phyloP scores from a whole-genome alignment of 64 coral and sea anemone species.

The Catalaphyllia jardinei region DNA sequence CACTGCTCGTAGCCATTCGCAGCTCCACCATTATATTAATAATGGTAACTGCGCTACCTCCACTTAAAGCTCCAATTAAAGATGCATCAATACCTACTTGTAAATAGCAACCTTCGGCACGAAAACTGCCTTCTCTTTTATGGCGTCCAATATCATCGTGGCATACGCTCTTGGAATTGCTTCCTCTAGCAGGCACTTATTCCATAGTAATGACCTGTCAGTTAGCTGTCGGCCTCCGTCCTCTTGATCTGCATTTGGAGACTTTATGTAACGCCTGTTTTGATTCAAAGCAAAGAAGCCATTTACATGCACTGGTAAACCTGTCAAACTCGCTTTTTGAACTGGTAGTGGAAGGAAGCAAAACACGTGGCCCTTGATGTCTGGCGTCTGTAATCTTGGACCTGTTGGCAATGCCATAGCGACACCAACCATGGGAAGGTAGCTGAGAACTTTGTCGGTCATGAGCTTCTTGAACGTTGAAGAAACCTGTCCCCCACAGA shows the following conservation, averaged over 20 bases:
- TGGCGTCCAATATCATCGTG: constrained; percentile 32
- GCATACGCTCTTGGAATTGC: constrained; percentile 70
- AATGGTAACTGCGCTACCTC: too few species aligned
- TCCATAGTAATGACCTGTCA: constrained; percentile 79
- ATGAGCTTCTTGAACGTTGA: too few species aligned
- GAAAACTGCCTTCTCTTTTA: not conserved
- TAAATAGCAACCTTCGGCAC: not conserved
- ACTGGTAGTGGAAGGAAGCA: constrained; percentile 94
- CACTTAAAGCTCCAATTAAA: too few species aligned
- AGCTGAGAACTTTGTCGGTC: not conserved
- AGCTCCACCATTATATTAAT: too few species aligned
- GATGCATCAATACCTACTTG: not conserved
- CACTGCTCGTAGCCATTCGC: too few species aligned
- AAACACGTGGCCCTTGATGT: constrained; percentile 49
- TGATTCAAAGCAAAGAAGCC: constrained; percentile 88
- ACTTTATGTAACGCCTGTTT: constrained; percentile 84
- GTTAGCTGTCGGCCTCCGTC: constrained; percentile 25
- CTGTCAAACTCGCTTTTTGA: constrained; percentile 72
- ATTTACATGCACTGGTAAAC: constrained; percentile 90
- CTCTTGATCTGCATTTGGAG: constrained; percentile 74
- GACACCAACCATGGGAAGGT: not conserved
- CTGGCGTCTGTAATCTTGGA: not conserved
- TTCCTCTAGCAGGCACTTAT: constrained; percentile 72
- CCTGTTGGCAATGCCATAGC: not conserved
- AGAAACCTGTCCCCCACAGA: too few species aligned